These are phyloP conservation scores for Anas bernieri DNA, from an alignment of 2,797 vertebrate genomes.

Conservation along the genomic window DNA sequence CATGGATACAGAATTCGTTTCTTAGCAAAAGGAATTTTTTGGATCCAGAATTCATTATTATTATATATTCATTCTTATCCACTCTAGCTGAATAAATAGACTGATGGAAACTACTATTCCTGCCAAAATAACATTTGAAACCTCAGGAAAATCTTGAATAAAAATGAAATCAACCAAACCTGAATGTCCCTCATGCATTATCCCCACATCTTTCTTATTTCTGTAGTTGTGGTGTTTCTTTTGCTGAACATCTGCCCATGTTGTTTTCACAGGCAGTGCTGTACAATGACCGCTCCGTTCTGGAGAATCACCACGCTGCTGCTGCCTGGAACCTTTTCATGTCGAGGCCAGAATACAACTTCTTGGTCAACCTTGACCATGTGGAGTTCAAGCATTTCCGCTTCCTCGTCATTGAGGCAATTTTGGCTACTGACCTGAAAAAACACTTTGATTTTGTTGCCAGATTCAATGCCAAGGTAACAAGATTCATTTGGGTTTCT, in stretches of 20 bases:
- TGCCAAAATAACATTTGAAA: not conserved
- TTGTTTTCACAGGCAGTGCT: conserved; percentile 87
- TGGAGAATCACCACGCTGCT: conserved; percentile 98
- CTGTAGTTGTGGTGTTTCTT: not conserved
- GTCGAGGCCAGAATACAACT: conserved; percentile 95
- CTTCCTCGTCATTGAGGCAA: conserved; percentile 98
- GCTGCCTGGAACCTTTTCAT: conserved; percentile 98
- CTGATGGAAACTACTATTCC: not conserved
- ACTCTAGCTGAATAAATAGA: not conserved
- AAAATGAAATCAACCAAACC: not conserved
- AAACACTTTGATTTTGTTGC: conserved; percentile 98
- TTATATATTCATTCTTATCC: not conserved
- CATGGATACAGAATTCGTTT: not conserved
- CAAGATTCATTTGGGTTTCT: not conserved
- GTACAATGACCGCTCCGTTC: conserved; percentile 96
- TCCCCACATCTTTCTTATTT: not conserved
- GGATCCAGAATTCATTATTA: not conserved
- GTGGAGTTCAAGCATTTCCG: conserved; percentile 98
- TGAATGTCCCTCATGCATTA: not conserved
- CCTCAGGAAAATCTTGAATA: not conserved
- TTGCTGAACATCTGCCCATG: fast-evolving
- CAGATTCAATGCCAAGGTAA: conserved; percentile 97
- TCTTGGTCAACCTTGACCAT: conserved; percentile 92
- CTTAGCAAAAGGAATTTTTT: not conserved
- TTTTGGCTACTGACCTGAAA: conserved; percentile 97